These are phyloP conservation scores for Potamilus streckersoni DNA, from an alignment of 1,140 invertebrate species.

Conservation along the genomic window DNA sequence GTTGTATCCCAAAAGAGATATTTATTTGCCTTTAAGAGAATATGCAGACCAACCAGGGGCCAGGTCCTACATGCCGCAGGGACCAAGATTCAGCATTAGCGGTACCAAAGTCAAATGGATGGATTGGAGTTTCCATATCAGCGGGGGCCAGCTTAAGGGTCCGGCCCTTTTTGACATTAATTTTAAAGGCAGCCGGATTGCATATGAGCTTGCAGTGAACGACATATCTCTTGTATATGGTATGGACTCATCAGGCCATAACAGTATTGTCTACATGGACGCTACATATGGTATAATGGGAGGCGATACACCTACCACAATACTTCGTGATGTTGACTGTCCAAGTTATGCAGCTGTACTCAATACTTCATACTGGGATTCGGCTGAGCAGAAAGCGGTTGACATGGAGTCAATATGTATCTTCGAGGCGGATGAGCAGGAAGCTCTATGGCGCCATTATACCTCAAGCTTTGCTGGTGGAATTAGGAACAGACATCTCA, in stretches of 20 bases:
- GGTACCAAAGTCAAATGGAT: conserved; percentile 29
- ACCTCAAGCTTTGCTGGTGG: conserved; percentile 43
- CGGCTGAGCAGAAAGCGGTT: conserved; percentile 14
- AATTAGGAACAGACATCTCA: conserved; percentile 38
- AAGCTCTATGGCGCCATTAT: conserved; percentile 44
- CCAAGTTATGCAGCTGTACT: conserved; percentile 47
- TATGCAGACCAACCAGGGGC: conserved; percentile 24
- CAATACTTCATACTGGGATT: conserved; percentile 34
- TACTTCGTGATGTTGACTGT: conserved; percentile 48
- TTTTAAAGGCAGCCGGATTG: conserved; percentile 44
- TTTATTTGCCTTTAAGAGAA: background rate
- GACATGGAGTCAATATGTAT: conserved; percentile 51
- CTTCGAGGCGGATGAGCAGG: conserved; percentile 51
- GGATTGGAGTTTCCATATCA: conserved; percentile 33
- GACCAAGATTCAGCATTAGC: conserved; percentile 40
- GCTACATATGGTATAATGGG: no score
- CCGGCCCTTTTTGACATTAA: conserved; percentile 45
- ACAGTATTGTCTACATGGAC: no score
- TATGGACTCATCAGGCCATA: conserved; percentile 33
- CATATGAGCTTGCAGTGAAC: conserved; percentile 57
- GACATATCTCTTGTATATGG: conserved; percentile 54
- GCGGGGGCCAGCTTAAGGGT: conserved; percentile 37
- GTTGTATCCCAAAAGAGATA: conserved; percentile 8
- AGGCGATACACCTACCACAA: no score
- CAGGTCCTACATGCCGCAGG: conserved; percentile 41